Percentiles rank a stretch among this genome's conserved stretches.
Conservation (phyloP, 2,888 invertebrate genomes). For the Lepeophtheirus nordmannii region DNA sequence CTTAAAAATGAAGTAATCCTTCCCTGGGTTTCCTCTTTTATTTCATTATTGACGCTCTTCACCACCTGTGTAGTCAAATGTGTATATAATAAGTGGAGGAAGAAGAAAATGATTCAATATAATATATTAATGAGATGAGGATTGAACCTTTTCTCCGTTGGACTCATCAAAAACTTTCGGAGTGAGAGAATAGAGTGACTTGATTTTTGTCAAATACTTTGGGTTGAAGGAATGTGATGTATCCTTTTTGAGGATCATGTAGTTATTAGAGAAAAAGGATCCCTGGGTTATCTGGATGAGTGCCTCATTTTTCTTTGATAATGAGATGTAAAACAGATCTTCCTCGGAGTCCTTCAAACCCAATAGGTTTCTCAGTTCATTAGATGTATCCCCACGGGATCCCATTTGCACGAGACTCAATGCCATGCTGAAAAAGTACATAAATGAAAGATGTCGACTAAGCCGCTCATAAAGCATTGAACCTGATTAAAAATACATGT, state of each 20-base stretch:
- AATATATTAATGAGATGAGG: no score
- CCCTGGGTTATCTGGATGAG: background rate
- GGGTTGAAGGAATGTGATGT: background rate
- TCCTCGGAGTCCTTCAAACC: background rate
- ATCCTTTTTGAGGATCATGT: constrained; percentile 2
- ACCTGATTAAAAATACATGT: no score
- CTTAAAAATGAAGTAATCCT: background rate
- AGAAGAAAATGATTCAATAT: background rate
- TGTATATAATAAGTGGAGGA: background rate
- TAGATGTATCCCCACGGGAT: background rate
- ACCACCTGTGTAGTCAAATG: background rate
- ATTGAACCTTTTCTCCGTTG: background rate
- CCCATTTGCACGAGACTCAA: background rate
- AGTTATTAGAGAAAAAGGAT: background rate
- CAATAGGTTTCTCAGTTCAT: background rate
- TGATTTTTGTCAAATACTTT: background rate
- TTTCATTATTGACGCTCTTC: background rate
- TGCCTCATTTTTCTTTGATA: background rate
- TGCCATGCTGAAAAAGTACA: background rate
- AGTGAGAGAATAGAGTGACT: background rate
- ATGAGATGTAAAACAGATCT: background rate
- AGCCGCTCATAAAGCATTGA: no score
- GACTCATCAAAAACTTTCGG: background rate
- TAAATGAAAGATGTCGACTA: no score
- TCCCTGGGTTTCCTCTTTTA: background rate